Conservation (phyloP, 2,888 invertebrate genomes). For the Eulithis prunata region DNA sequence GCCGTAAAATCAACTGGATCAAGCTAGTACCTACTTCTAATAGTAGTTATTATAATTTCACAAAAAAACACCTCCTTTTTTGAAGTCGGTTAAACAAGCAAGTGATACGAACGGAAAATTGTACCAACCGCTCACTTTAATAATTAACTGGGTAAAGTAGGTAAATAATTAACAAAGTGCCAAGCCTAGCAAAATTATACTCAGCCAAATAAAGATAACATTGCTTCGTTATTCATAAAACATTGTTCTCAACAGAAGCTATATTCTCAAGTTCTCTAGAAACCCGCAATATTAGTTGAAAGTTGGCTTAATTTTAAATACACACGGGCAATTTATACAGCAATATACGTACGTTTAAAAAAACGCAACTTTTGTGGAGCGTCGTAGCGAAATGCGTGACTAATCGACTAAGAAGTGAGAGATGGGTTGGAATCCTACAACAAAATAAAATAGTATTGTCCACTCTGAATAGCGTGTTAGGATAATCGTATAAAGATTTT, state of each 20-base stretch:
- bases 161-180: conserved; percentile 7
- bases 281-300: background rate
- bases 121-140: background rate
- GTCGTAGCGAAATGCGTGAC: too few species aligned
- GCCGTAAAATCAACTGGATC: too few species aligned
- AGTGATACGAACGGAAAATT: background rate
- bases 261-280: background rate
- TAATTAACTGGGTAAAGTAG: conserved; percentile 1
- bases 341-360: background rate
- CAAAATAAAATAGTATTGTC: too few species aligned
- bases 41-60: too few species aligned
- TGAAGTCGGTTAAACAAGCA: background rate
- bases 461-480: too few species aligned
- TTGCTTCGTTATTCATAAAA: conserved; percentile 7
- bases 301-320: background rate
- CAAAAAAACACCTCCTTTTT: too few species aligned
- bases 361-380: background rate
- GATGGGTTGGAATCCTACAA: too few species aligned
- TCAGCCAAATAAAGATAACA: background rate
- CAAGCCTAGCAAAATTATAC: background rate
- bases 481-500: too few species aligned
- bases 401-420: too few species aligned
- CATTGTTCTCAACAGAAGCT: conserved; percentile 1
- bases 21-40: too few species aligned
- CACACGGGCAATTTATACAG: background rate